Evolutionary conservation across 2,113 vertebrate species (phyloP).

Genomic region (Sinosuthora webbiana): DNA sequence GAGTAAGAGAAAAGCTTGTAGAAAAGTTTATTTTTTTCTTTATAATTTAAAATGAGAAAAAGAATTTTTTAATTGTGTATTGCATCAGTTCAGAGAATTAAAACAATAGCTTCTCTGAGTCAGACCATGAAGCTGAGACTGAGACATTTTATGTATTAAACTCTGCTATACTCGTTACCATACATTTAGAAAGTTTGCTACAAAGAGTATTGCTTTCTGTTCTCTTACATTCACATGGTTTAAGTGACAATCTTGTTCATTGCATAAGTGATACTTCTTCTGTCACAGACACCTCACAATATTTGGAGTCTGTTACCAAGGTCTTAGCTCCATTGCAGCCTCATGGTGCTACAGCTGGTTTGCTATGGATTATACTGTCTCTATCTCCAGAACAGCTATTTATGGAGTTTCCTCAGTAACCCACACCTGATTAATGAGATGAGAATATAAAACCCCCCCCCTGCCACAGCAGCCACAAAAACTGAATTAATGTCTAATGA

Average conservation of each 20-base stretch:
- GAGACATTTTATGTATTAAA: neutral
- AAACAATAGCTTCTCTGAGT: neutral
- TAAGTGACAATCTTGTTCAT: neutral
- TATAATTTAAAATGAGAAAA: neutral
- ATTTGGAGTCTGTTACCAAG: constrained; percentile 31
- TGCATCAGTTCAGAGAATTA: neutral
- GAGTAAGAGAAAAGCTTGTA: neutral
- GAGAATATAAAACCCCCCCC: constrained; percentile 72
- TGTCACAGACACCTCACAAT: neutral
- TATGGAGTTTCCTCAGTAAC: constrained; percentile 69
- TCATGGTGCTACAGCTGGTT: constrained; percentile 41
- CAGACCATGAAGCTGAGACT: neutral
- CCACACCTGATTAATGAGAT: constrained; percentile 74
- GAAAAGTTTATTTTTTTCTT: neutral
- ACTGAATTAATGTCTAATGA: constrained; percentile 63
- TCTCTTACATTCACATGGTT: neutral
- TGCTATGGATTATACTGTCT: constrained; percentile 62
- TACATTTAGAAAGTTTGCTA: neutral
- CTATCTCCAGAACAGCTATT: constrained; percentile 62
- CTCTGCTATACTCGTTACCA: neutral
- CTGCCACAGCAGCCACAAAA: constrained; percentile 66
- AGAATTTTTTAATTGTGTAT: neutral
- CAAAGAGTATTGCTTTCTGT: neutral
- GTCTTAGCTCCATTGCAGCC: constrained; percentile 26
- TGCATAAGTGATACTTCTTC: neutral